Evolutionary conservation across 2,888 invertebrate genomes (phyloP).

Genomic region (Scaptomyza tumidula): DNA sequence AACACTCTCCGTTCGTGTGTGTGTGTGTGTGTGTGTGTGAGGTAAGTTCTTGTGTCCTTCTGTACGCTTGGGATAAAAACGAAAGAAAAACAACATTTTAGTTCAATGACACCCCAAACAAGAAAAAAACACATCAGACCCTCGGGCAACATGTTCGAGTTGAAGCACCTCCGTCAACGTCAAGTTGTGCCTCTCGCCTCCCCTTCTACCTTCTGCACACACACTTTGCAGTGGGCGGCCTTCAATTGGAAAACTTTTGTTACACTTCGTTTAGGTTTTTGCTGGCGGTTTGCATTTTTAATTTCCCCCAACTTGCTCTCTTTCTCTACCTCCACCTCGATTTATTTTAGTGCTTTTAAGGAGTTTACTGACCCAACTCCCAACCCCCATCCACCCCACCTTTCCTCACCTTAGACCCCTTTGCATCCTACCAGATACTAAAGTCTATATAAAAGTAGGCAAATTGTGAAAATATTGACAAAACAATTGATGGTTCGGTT

Average conservation of each 20-base stretch:
- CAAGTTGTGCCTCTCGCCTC: conserved; percentile 39
- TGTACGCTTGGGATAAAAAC: conserved; percentile 29
- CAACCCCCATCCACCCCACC: neutral
- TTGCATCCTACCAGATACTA: conserved; percentile 42
- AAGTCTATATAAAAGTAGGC: conserved; percentile 34
- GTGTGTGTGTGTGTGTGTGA: neutral
- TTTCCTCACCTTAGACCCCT: conserved; percentile 14
- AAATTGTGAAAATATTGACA: conserved; percentile 78
- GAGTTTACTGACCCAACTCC: conserved; percentile 55
- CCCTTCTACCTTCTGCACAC: neutral
- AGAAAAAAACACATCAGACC: conserved; percentile 27
- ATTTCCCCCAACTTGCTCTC: conserved; percentile 12
- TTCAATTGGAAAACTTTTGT: conserved; percentile 74
- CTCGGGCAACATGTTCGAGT: conserved; percentile 42
- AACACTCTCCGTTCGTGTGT: neutral
- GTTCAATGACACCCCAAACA: conserved; percentile 73
- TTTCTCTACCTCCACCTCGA: neutral
- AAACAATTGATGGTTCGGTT: conserved; percentile 71
- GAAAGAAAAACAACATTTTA: conserved; percentile 65
- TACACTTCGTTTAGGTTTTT: conserved; percentile 53
- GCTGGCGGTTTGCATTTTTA: conserved; percentile 41
- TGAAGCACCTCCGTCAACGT: conserved; percentile 70
- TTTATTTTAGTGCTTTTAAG: conserved; percentile 33
- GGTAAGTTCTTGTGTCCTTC: conserved; percentile 22
- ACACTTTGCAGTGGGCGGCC: conserved; percentile 6